Base-by-base conservation (phyloP, 2,888 invertebrate genomes). In the Cerceris ruficornis region DNA sequence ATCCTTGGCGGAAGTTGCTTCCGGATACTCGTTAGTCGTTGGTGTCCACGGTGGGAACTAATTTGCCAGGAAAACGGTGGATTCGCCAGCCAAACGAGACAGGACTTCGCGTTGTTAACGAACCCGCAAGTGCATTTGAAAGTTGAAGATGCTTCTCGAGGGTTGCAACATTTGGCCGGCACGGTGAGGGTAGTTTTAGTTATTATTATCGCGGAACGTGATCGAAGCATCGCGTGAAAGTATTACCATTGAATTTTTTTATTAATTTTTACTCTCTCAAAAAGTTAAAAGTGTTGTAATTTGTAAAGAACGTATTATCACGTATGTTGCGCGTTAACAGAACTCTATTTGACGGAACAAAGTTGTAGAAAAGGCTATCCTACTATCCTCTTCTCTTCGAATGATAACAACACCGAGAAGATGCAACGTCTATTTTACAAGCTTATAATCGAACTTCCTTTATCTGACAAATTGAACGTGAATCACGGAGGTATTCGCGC, bases 11-110 rank as follows among this genome's bases (percentile, higher is more conserved):
- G 69, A 74, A 71, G 66, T 28, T 28, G 4, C 28, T 76, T 75
- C 57, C 65, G 65, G 71, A 73, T 77, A 81, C 85, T 87, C 82
- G 85, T 87, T 86, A 84, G 82, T 77, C 81, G 75, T 83, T 83
- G 81, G 84, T 83, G 79, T 75, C 78, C 75, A 80, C 61, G 59
- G 42, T 65, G 43, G 50, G 49, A 59, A 80, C 64, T 80, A 84
- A 82, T 84, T 84, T 78, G 74, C 75, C 69, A 54, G 77, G 71
- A 74, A 75, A 82, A 80, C 50, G 75, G 61, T 73, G 74, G 74
- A 11, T 28, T 13, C 55, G 55, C 55, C 28, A 1, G 7, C 17
- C 9, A 28, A 28, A 28, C 28, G 28, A 28, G 28, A 28, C 28
- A 28, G 28, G 28, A 28, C 28, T 28, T 28, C 11, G 46, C 6